Evolutionary conservation across 2,797 vertebrate species (phyloP).

Genomic region (Acrocephalus scirpaceus): DNA sequence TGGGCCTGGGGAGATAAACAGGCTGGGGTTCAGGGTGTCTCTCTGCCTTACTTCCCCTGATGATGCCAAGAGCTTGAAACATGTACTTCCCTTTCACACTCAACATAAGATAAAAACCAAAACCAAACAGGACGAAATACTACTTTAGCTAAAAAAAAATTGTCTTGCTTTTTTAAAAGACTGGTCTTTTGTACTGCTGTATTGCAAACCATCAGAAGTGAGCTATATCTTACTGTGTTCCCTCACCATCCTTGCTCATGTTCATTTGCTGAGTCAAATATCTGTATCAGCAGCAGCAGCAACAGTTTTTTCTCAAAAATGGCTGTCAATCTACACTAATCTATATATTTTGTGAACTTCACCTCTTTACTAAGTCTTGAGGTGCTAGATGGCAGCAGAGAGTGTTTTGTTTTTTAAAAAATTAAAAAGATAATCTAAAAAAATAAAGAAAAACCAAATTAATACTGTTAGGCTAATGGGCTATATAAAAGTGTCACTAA

Average conservation of each 20-base stretch:
- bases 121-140: not conserved
- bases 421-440: not conserved
- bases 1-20: not conserved
- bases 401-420: not conserved
- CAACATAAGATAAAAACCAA: not conserved
- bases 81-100: not conserved
- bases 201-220: not conserved
- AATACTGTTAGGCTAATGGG: not conserved
- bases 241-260: not conserved
- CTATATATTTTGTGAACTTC: not conserved
- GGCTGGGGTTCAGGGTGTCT: not conserved
- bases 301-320: not conserved
- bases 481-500: not conserved
- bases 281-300: not conserved
- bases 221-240: not conserved
- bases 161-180: not conserved
- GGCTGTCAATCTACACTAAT: not conserved
- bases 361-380: not conserved
- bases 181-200: not conserved
- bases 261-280: not conserved
- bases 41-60: not conserved
- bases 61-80: not conserved
- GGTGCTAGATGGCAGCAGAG: constrained; percentile 62
- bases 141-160: not conserved
- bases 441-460: not conserved